Base-by-base conservation (phyloP, 1,140 invertebrate genomes). In the Calycopis cecrops region DNA sequence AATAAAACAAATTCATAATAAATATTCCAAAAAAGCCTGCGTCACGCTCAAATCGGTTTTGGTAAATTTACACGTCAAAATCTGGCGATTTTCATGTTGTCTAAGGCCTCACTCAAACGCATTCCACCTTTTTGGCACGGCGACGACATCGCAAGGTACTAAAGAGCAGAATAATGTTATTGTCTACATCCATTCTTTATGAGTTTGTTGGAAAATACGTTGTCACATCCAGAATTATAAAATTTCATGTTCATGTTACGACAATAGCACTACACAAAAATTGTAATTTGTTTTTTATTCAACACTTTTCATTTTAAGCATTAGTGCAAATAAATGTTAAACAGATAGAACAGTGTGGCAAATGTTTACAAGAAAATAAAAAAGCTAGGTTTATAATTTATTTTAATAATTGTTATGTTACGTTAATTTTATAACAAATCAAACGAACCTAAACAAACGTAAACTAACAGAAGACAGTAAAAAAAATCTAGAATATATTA, bases 41-140 rank as follows among this genome's bases (percentile, higher is more conserved):
- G n/a, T n/a, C n/a, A n/a, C n/a, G n/a, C n/a, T n/a, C n/a, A n/a
- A n/a, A n/a, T n/a, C n/a, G n/a, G n/a, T n/a, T n/a, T n/a, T n/a
- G n/a, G n/a, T n/a, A n/a, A n/a, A n/a, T n/a, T n/a, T n/a, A n/a
- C n/a, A n/a, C n/a, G n/a, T n/a, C n/a, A n/a, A n/a, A n/a, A n/a
- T n/a, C n/a, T n/a, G n/a, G n/a, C n/a, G n/a, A n/a, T n/a, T n/a
- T n/a, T n/a, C n/a, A 89, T 89, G 54, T 83, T 87, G 62, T 89
- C 86, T 57, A 89, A 67, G 12, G 86, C 87, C 65, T 88, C 80
- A 63, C 79, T 87, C 38, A 88, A 73, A 57, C 80, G 80, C 79
- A 88, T 88, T 65, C 86, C 87, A 71, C 85, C 81, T 69, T 83
- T 86, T 65, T 79, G 72, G 69, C 84, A 87, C 61, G 82, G 76